Percentiles rank a stretch among this genome's conserved stretches.
phyloP scores from a whole-genome alignment of 2,797 vertebrate genomes.

The Melanotaenia pygmaea region DNA sequence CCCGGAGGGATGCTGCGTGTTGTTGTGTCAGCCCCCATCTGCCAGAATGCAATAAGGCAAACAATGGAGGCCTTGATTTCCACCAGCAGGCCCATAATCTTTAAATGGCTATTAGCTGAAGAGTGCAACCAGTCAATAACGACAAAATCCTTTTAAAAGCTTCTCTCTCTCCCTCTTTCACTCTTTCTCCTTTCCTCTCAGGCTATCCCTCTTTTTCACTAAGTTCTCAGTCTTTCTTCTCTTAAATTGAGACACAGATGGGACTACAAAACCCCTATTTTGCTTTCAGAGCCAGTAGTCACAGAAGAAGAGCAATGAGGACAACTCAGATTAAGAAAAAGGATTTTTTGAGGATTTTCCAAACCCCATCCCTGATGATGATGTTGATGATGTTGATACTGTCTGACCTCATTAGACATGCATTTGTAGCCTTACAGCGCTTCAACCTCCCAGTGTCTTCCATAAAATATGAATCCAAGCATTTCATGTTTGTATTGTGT shows the following conservation, averaged over 20 bases:
- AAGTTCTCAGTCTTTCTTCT: conserved; percentile 41
- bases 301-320: conserved; percentile 27
- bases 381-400: not conserved
- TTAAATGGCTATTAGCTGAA: conserved; percentile 92
- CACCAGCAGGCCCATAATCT: conserved; percentile 91
- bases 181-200: conserved; percentile 52
- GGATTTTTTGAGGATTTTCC: not conserved
- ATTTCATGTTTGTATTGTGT: not conserved
- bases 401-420: conserved; percentile 20
- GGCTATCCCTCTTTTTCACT: conserved; percentile 55
- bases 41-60: conserved; percentile 91
- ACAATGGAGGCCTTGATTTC: conserved; percentile 91
- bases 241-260: conserved; percentile 59
- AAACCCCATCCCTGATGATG: conserved; percentile 5
- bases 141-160: conserved; percentile 90
- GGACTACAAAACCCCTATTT: conserved; percentile 30
- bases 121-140: conserved; percentile 92
- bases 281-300: conserved; percentile 32
- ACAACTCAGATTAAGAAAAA: conserved; percentile 41
- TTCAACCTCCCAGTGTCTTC: conserved; percentile 5
- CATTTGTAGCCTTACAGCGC: not conserved
- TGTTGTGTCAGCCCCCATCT: conserved; percentile 91
- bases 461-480: not conserved
- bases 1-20: conserved; percentile 87
- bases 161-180: conserved; percentile 77